phyloP scores from a whole-genome alignment of 1,140 invertebrate genomes.

The Rhynchophorus ferrugineus region DNA sequence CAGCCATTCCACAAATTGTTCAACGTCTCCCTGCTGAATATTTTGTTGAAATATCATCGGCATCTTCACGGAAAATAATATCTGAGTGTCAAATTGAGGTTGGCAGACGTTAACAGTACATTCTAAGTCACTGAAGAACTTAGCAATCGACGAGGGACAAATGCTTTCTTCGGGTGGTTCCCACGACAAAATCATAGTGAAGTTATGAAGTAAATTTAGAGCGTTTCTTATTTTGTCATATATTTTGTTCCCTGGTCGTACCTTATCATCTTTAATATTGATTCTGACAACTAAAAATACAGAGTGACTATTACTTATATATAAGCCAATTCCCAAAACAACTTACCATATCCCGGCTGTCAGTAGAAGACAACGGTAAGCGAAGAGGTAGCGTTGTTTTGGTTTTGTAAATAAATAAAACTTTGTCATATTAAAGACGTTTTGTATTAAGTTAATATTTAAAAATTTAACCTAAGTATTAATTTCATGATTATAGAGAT shows the following conservation, averaged over 20 bases:
- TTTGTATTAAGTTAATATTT: too few species aligned
- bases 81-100: slow-evolving; percentile 35
- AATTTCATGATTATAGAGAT: too few species aligned
- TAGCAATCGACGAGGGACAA: slow-evolving; percentile 54
- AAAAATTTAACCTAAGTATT: too few species aligned
- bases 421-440: too few species aligned
- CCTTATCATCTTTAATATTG: slow-evolving; percentile 11
- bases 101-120: slow-evolving; percentile 43
- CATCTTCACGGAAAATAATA: slow-evolving; percentile 38
- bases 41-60: slow-evolving; percentile 33
- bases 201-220: slow-evolving; percentile 41
- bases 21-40: slow-evolving; percentile 27
- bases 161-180: slow-evolving; percentile 45
- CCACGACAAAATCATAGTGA: slow-evolving; percentile 48
- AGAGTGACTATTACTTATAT: slow-evolving; percentile 2
- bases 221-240: slow-evolving; percentile 38
- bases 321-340: slow-evolving; percentile 2
- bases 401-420: too few species aligned
- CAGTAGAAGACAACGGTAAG: not conserved
- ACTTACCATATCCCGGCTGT: slow-evolving; percentile 3
- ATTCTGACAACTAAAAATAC: slow-evolving; percentile 20
- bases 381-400: slow-evolving; percentile 10
- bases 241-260: slow-evolving; percentile 8
- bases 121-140: slow-evolving; percentile 46
- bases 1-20: slow-evolving; percentile 48